Percentiles rank a stretch among this genome's conserved stretches.
These are phyloP conservation scores for Microdon myrmicae DNA, from an alignment of 2,888 invertebrate genomes.

Conservation along the genomic window DNA sequence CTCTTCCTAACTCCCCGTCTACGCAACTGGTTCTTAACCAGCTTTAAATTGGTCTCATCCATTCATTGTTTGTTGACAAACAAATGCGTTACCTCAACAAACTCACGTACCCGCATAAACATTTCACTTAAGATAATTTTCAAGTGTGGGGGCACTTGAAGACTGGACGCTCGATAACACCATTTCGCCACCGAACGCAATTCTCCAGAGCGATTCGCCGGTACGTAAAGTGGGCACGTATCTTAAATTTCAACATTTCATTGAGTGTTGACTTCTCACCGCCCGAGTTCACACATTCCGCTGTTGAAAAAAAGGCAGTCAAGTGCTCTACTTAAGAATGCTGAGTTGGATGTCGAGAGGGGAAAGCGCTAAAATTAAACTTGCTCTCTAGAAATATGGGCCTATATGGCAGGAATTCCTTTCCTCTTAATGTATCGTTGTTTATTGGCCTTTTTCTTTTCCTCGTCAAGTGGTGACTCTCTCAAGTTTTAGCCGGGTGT, in stretches of 20 bases:
- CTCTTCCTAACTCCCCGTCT: too few relatives aligned
- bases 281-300: slow-evolving; percentile 25
- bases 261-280: slow-evolving; percentile 35
- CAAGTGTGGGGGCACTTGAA: too few relatives aligned
- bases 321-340: slow-evolving; percentile 40
- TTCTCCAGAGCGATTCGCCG: slow-evolving; percentile 24
- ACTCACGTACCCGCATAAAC: too few relatives aligned
- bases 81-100: background rate
- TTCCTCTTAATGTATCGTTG: slow-evolving; percentile 23
- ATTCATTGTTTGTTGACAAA: background rate
- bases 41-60: too few relatives aligned
- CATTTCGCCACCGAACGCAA: slow-evolving; percentile 23
- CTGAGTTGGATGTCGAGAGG: slow-evolving; percentile 19
- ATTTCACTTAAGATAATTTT: slow-evolving; percentile 13
- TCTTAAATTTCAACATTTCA: slow-evolving; percentile 26
- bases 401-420: slow-evolving; percentile 23
- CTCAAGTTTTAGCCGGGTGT: slow-evolving; percentile 4
- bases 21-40: too few relatives aligned
- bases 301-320: slow-evolving; percentile 6
- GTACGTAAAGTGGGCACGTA: slow-evolving; percentile 13
- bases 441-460: too few relatives aligned
- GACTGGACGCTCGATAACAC: slow-evolving; percentile 1
- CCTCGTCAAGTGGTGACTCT: slow-evolving; percentile 6
- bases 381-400: slow-evolving; percentile 16
- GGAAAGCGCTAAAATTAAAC: slow-evolving; percentile 33